Percentiles rank a stretch among this genome's conserved stretches.
Conservation (phyloP, 2,888 invertebrate species). For the Neoaliturus tenellus region DNA sequence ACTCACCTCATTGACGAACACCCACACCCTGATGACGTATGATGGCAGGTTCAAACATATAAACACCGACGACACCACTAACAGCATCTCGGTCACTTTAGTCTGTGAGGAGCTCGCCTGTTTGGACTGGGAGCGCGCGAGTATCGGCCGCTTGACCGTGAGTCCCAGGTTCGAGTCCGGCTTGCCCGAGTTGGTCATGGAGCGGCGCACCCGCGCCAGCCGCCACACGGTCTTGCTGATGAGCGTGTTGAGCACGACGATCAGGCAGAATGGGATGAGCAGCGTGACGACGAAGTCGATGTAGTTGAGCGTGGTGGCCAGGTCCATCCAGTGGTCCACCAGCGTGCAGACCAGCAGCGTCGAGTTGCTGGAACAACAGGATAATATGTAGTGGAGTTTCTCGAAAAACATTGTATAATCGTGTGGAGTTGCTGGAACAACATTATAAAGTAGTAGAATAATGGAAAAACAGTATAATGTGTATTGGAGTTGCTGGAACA, state of each 20-base stretch:
- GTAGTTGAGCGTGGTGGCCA: slow-evolving; percentile 80
- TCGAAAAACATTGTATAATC: too few relatives aligned
- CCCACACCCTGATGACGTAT: slow-evolving; percentile 81
- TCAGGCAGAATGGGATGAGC: slow-evolving; percentile 82
- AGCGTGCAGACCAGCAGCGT: slow-evolving; percentile 73
- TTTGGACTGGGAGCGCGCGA: slow-evolving; percentile 54
- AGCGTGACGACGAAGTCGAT: slow-evolving; percentile 85
- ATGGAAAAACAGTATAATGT: too few relatives aligned
- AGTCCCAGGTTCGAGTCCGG: background rate
- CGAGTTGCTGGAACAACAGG: slow-evolving; percentile 70
- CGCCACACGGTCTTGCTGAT: slow-evolving; percentile 83
- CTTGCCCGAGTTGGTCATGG: slow-evolving; percentile 65
- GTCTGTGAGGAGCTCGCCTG: slow-evolving; percentile 74
- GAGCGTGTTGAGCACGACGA: slow-evolving; percentile 82
- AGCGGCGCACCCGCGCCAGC: slow-evolving; percentile 71
- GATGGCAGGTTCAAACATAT: slow-evolving; percentile 86
- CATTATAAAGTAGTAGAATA: too few relatives aligned
- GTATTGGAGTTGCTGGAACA: too few relatives aligned
- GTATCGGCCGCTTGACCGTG: slow-evolving; percentile 12
- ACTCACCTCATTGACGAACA: slow-evolving; percentile 77
- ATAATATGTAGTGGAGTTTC: too few relatives aligned
- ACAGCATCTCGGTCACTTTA: slow-evolving; percentile 87
- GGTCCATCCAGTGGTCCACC: slow-evolving; percentile 73
- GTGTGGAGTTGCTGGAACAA: too few relatives aligned
- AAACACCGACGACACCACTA: slow-evolving; percentile 88